Base-by-base conservation (phyloP, 2,797 vertebrate genomes). In the Orientallactaga sibirica region DNA sequence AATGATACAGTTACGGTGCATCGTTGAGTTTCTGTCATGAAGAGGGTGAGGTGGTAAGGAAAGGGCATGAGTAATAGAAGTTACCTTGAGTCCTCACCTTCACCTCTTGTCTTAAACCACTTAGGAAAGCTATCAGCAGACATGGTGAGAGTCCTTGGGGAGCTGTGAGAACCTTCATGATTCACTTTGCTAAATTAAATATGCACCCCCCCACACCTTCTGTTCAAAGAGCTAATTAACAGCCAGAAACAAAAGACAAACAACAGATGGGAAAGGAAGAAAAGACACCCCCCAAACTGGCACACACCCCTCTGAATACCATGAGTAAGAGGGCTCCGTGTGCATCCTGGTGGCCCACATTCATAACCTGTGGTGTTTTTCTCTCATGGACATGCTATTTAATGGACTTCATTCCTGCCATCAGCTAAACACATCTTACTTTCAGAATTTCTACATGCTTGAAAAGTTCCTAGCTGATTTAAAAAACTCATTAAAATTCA, bases 141-240 rank as follows among this genome's bases (percentile, higher is more conserved):
- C 48, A 3, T 16, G 24, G 7, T 77, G n/a, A 82, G 77, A 80
- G 18, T 33, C 11, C 6, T 61, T 76, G 37, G 75, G 81, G 75
- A 81, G 85, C 43, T 7, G 3, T 52, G 52, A 76, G 73, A 73
- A 80, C 41, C 18, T 88, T 80, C n/a, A 12, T n/a, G 91, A 52
- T 75, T 48, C 24, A 29, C 70, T 94, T 81, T 75, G 88, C 79
- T 92, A 74, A 83, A 73, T 89, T 91, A 73, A 89, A 25, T 55
- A 61, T 70, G 19, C 37, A 29, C 2, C 1, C 8, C 70, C 55
- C 37, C 22, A 15, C 29, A 85, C 43, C 74, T 90, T 85, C 90
- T 90, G 78, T 81, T 91, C 84, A 61, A 66, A 86, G 48, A 92
- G 87, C 87, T 91, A 89, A 90, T 93, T 87, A 95, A 86, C 52